These are phyloP conservation scores for Zaprionus bogoriensis DNA, from an alignment of 2,888 invertebrate genomes.

Conservation along the genomic window DNA sequence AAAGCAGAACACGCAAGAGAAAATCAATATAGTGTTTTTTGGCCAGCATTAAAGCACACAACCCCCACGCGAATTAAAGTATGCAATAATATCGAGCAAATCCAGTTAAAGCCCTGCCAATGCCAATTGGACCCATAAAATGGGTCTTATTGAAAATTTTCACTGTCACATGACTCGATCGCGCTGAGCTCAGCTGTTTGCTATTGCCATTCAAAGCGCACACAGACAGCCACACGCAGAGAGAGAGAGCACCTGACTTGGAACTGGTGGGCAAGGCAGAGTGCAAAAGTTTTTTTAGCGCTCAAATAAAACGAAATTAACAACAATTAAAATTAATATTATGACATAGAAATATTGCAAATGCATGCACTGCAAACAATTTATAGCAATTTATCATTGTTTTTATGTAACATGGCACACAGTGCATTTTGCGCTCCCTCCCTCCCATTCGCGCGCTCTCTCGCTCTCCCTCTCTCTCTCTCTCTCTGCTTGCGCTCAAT, in stretches of 20 bases:
- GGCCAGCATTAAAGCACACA: constrained; percentile 3
- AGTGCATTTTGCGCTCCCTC: constrained; percentile 32
- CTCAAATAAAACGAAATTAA: neutral
- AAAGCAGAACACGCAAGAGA: constrained; percentile 56
- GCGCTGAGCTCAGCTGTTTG: constrained; percentile 68
- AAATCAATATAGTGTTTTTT: constrained; percentile 66
- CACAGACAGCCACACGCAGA: too few species aligned
- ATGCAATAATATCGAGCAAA: neutral
- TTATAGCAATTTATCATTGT: neutral
- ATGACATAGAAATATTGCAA: neutral
- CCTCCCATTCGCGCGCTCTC: constrained; percentile 17
- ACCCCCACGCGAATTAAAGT: constrained; percentile 12
- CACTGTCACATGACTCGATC: constrained; percentile 68
- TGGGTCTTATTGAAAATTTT: constrained; percentile 56
- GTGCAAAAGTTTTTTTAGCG: neutral
- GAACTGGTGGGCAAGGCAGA: constrained; percentile 29
- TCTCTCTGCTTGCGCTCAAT: constrained; percentile 5
- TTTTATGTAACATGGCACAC: constrained; percentile 38
- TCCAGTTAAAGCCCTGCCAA: neutral
- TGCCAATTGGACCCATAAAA: constrained; percentile 22
- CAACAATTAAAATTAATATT: neutral
- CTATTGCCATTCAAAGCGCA: constrained; percentile 61
- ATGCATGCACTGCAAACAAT: neutral
- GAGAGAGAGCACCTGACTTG: constrained; percentile 67
- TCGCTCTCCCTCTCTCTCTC: constrained; percentile 23